Conservation (phyloP, 2,888 invertebrate species). For the Crematogaster levior region DNA sequence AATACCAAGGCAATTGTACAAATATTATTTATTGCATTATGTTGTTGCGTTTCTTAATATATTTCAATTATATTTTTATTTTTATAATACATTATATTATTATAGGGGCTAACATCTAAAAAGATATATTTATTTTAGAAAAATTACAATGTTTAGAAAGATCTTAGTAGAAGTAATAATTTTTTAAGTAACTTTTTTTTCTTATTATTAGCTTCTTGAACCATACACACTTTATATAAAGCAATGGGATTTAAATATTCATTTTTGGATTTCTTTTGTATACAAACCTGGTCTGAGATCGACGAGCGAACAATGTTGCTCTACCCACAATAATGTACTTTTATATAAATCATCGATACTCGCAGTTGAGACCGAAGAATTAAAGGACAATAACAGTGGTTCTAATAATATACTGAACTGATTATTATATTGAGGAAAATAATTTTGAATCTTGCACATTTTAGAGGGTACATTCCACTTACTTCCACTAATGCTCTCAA, state of each 20-base stretch:
- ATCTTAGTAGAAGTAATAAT: background rate
- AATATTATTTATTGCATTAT: background rate
- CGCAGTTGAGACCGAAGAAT: conserved; percentile 95
- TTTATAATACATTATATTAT: background rate
- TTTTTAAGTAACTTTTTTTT: background rate
- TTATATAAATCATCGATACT: conserved; percentile 96
- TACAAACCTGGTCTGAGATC: conserved; percentile 95
- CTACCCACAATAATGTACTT: conserved; percentile 97
- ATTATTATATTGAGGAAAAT: conserved; percentile 66
- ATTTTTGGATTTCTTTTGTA: background rate
- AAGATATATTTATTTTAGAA: background rate
- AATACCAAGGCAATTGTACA: conserved; percentile 7
- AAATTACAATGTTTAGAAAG: background rate
- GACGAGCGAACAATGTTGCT: conserved; percentile 98
- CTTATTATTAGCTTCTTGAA: background rate
- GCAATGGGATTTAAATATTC: background rate
- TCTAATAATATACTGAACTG: conserved; percentile 97
- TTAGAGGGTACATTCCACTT: background rate
- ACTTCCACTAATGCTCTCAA: too few species aligned
- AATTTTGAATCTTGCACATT: background rate
- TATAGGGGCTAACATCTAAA: background rate
- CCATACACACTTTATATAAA: background rate
- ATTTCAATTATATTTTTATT: conserved; percentile 3
- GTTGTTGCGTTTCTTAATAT: background rate
- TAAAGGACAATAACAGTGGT: conserved; percentile 96